Evolutionary conservation across 2,888 invertebrate species (phyloP), one percentile per base, ranked within the genome.

Genomic region (Oeneis ivallda): DNA sequence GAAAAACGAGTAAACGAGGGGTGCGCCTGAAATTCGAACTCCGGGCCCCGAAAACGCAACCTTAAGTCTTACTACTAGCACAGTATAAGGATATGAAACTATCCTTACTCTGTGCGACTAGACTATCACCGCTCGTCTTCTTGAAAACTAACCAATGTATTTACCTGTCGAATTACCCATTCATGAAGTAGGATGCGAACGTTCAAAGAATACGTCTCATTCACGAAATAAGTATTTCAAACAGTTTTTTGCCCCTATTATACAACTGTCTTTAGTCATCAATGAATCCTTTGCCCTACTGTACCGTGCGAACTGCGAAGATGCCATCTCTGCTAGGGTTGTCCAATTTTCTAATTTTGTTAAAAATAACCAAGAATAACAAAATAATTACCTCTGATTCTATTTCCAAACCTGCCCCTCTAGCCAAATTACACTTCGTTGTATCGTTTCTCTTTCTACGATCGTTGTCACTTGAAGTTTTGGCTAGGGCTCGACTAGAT

Each of bases 241-340:
- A 37, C 59, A 59, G n/a, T 56, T 69, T 61, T 65, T 56, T 62
- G 39, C 37, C 60, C 13, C 41, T 49, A 17, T 19, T 17, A 19
- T 17, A 10, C 60, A 57, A 71, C 69, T 72, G 71, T 71, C 60
- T 53, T 49, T 47, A n/a, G 45, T 68, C 60, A 65, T 71, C 71
- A 69, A 69, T 72, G 69, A 71, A 65, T 69, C 72, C 70, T 63
- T 68, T 59, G 57, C 50, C 37, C 37, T 56, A 47, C 26, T 26
- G 26, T 26, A 26, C 37, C 63, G 63, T 67, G 69, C 66, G 66
- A 71, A 69, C 62, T 67, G 69, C 66, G 66, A 71, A 69, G 68
- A 62, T 41, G 26, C 19, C 15, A 26, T 49, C 53, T 60, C 4
- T 17, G 11, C 9, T 41, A 50, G 26, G 60, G 60, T 19, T 49